Base-by-base conservation (phyloP, 2,113 vertebrate genomes). In the Gyps fulvus region DNA sequence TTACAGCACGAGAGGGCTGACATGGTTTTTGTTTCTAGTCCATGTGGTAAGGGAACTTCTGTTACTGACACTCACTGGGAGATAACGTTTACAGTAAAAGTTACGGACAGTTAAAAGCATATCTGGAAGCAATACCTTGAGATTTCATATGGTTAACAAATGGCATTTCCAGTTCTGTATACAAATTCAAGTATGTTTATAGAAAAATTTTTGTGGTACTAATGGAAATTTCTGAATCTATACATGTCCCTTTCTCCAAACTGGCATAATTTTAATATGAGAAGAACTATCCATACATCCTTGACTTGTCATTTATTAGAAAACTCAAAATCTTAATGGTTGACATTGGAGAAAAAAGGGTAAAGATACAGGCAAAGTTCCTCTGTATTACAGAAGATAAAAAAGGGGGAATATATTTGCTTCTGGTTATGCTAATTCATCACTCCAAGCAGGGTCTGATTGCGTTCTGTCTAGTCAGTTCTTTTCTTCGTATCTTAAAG, bases 391-490 rank as follows among this genome's bases (percentile, higher is more conserved):
- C 22, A 16, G 45, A 59, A 80, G 54, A 76, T 90, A 43, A 32
- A 88, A 76, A 67, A 70, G 34, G 6, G 42, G 52, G 43, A 87
- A 57, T 94, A 59, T 76, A 80, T 94, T 92, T 93, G 57, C 78
- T 84, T 84, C 82, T 91, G 27, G 45, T 88, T 87, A 83, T 95
- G 62, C 49, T 97, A 95, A 96, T 95, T 94, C 70, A 57, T 73
- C 32, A 40, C 82, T 83, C 58, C 54, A 86, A 66, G 71, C 79
- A 88, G 16, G 9, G 40, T 38, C 42, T 89, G 91, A 92, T 62
- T 93, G 67, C 45, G 52, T 89, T 93, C 66, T 83, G 36, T 92
- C 92, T 78, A 80, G 71, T 90, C 79, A 77, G 58, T 77, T 78
- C n/a, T 93, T 72, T 69, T 91, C 62, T 86, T 90, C 2, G 0